These are phyloP conservation scores for Rhadinocentrus ornatus DNA, from an alignment of 2,797 vertebrate genomes.

Conservation along the genomic window DNA sequence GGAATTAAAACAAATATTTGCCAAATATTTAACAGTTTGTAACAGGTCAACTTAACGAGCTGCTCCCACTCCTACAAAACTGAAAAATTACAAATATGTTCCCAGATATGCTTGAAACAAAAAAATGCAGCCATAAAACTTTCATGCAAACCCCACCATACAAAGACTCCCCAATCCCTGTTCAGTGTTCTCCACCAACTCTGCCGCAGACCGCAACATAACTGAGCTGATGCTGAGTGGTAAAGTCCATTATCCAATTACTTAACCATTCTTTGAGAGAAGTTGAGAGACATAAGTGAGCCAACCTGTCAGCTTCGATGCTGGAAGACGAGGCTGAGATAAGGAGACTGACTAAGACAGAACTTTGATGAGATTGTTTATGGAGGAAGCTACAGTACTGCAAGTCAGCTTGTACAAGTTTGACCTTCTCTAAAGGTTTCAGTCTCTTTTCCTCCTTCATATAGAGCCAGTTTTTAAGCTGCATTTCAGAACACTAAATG, in stretches of 20 bases:
- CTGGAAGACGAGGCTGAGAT: constrained; percentile 58
- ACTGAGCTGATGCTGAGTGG: constrained; percentile 69
- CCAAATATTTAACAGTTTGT: constrained; percentile 5
- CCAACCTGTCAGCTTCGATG: constrained; percentile 69
- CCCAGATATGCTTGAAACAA: constrained; percentile 2
- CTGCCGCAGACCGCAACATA: constrained; percentile 67
- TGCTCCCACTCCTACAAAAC: constrained; percentile 56
- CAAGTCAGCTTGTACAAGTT: constrained; percentile 15
- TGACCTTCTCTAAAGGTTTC: constrained; percentile 21
- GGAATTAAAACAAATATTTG: constrained; percentile 29
- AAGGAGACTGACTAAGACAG: constrained; percentile 28
- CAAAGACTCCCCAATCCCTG: constrained; percentile 66
- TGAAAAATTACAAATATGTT: constrained; percentile 54
- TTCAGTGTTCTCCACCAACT: constrained; percentile 48
- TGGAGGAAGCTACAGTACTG: constrained; percentile 37
- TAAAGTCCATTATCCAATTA: constrained; percentile 75
- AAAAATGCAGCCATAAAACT: constrained; percentile 76
- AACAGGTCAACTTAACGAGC: constrained; percentile 35
- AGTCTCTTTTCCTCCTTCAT: constrained; percentile 7
- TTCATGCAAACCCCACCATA: constrained; percentile 76
- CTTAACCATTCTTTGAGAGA: constrained; percentile 62
- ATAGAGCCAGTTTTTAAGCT: constrained; percentile 63
- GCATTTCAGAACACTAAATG: constrained; percentile 15
- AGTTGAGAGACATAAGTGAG: constrained; percentile 73
- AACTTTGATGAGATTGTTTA: constrained; percentile 15